Conservation (phyloP, 2,797 vertebrate species). For the Arctocebus calabarensis region DNA sequence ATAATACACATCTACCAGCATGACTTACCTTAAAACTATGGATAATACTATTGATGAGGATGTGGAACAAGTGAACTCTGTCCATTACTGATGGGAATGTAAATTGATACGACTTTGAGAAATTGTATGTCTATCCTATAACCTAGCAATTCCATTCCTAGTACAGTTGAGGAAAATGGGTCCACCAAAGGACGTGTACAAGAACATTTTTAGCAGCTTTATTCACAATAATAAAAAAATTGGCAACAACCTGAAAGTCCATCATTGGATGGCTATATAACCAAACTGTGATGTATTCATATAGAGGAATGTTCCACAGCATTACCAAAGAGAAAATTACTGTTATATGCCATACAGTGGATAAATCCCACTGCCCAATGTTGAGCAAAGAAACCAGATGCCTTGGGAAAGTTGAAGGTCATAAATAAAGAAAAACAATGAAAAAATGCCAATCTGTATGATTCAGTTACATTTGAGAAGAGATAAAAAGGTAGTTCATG, state of each 20-base stretch:
- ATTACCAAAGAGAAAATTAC: not conserved
- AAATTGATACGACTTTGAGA: not conserved
- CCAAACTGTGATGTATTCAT: not conserved
- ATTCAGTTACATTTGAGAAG: not conserved
- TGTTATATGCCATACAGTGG: not conserved
- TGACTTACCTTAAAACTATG: not conserved
- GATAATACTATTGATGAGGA: not conserved
- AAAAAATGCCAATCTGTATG: not conserved
- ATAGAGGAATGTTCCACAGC: not conserved
- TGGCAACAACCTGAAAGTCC: not conserved
- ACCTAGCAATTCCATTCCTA: not conserved
- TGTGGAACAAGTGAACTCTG: not conserved
- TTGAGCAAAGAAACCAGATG: not conserved
- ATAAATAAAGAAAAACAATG: not conserved
- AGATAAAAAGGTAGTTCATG: not conserved
- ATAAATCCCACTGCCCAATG: not conserved
- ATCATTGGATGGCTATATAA: not conserved
- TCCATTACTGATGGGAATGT: not conserved
- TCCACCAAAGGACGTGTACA: not conserved
- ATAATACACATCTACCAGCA: not conserved
- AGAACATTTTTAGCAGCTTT: conserved; percentile 23
- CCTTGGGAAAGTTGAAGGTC: not conserved
- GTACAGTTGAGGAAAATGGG: not conserved
- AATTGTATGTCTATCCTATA: not conserved
- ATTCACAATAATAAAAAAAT: not conserved